Percentiles rank a stretch among this genome's conserved stretches.
phyloP scores from a whole-genome alignment of 2,888 invertebrate genomes.

The Cartodere bifasciata region DNA sequence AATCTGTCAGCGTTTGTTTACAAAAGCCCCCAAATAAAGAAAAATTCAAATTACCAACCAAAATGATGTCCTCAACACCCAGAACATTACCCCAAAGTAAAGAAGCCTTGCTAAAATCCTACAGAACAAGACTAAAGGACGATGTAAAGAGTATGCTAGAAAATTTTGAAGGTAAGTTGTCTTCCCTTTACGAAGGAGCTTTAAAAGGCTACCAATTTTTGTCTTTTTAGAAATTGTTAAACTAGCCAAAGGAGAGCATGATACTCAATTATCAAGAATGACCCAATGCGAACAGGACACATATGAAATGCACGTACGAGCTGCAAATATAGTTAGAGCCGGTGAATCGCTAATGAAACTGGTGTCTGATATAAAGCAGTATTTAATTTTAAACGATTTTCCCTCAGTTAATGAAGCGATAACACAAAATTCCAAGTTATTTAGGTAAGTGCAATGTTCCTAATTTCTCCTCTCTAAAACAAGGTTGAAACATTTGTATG shows the following conservation, averaged over 20 bases:
- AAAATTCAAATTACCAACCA: too few species aligned
- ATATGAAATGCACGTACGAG: slow-evolving; percentile 93
- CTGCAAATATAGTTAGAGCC: slow-evolving; percentile 92
- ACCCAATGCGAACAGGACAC: slow-evolving; percentile 93
- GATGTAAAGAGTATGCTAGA: slow-evolving; percentile 96
- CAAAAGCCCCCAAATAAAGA: too few species aligned
- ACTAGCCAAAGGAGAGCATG: slow-evolving; percentile 79
- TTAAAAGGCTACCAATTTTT: not conserved
- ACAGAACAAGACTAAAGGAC: slow-evolving; percentile 87
- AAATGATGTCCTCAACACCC: too few species aligned
- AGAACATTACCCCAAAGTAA: slow-evolving; percentile 80
- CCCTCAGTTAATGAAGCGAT: slow-evolving; percentile 97
- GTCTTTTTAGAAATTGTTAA: slow-evolving; percentile 68
- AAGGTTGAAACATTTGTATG: slow-evolving; percentile 2
- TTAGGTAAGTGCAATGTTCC: slow-evolving; percentile 31
- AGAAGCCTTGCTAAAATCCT: slow-evolving; percentile 89
- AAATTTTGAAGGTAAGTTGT: slow-evolving; percentile 75
- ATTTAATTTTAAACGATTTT: slow-evolving; percentile 94
- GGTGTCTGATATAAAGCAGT: slow-evolving; percentile 96
- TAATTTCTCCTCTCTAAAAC: not conserved
- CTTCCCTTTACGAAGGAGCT: not conserved
- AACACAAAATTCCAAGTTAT: slow-evolving; percentile 81
- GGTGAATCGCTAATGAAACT: slow-evolving; percentile 95
- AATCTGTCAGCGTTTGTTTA: too few species aligned
- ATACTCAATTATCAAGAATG: slow-evolving; percentile 77